phyloP scores from a whole-genome alignment of 2,113 vertebrate genomes.

The Oryzias melastigma region DNA sequence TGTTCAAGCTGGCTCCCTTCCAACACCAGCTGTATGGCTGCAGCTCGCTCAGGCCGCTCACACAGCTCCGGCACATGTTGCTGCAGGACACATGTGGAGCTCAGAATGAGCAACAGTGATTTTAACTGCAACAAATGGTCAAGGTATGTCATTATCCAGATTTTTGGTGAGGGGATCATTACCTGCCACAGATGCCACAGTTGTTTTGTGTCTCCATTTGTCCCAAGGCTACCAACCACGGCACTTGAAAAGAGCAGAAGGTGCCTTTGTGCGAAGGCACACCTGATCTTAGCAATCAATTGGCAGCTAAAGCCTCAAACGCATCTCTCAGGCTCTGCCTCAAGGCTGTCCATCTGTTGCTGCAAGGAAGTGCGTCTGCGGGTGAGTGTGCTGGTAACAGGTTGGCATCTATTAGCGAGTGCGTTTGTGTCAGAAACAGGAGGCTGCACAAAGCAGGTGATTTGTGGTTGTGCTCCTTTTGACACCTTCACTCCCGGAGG shows the following conservation, averaged over 20 bases:
- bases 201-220: slow-evolving; percentile 66
- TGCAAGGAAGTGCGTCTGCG: slow-evolving; percentile 37
- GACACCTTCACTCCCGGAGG: slow-evolving; percentile 37
- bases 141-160: slow-evolving; percentile 65
- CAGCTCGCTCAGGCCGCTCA: slow-evolving; percentile 33
- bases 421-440: slow-evolving; percentile 32
- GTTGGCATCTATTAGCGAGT: slow-evolving; percentile 24
- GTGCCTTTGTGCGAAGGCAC: slow-evolving; percentile 66
- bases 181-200: slow-evolving; percentile 73
- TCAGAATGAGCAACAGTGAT: slow-evolving; percentile 69
- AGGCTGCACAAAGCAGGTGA: slow-evolving; percentile 47
- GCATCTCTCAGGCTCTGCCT: slow-evolving; percentile 60
- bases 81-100: slow-evolving; percentile 57
- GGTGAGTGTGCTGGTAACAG: slow-evolving; percentile 36
- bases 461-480: slow-evolving; percentile 35
- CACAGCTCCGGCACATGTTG: slow-evolving; percentile 56
- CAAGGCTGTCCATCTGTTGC: slow-evolving; percentile 73
- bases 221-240: slow-evolving; percentile 53
- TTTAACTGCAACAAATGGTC: slow-evolving; percentile 73
- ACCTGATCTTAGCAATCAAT: slow-evolving; percentile 72
- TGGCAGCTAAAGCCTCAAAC: slow-evolving; percentile 50
- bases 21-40: slow-evolving; percentile 38
- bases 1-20: slow-evolving; percentile 34
- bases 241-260: slow-evolving; percentile 71
- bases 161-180: slow-evolving; percentile 65